phyloP scores from a whole-genome alignment of 2,113 vertebrate genomes.

The Petrocephalus microphthalmus region DNA sequence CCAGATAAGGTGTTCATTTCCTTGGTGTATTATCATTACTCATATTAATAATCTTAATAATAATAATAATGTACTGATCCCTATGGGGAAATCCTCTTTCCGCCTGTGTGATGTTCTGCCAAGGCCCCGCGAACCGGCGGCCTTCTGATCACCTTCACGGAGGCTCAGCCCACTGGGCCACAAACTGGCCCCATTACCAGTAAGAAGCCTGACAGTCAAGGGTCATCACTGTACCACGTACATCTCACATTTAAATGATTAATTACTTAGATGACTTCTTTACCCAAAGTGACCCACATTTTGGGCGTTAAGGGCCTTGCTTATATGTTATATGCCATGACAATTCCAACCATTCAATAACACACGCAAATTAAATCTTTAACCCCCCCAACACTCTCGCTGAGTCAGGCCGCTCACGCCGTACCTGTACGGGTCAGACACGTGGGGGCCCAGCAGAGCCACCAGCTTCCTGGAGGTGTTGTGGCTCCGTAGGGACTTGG shows the following conservation, averaged over 20 bases:
- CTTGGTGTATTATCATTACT: not conserved
- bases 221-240: not conserved
- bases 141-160: not conserved
- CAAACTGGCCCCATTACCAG: not conserved
- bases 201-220: not conserved
- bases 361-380: not conserved
- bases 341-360: not conserved
- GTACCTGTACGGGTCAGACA: conserved; percentile 66
- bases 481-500: conserved; percentile 76
- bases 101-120: not conserved
- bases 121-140: not conserved
- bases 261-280: not conserved
- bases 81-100: not conserved
- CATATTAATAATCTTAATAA: not conserved
- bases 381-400: not conserved
- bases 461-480: conserved; percentile 75
- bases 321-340: not conserved
- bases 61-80: not conserved
- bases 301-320: not conserved
- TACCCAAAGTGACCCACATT: not conserved
- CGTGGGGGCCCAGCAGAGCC: conserved; percentile 74
- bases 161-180: not conserved
- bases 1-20: not conserved
- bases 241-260: not conserved
- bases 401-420: not conserved